Evolutionary conservation across 1,140 invertebrate genomes (phyloP), one percentile per base, ranked within the genome.

Genomic region (Hormaphis cornu): DNA sequence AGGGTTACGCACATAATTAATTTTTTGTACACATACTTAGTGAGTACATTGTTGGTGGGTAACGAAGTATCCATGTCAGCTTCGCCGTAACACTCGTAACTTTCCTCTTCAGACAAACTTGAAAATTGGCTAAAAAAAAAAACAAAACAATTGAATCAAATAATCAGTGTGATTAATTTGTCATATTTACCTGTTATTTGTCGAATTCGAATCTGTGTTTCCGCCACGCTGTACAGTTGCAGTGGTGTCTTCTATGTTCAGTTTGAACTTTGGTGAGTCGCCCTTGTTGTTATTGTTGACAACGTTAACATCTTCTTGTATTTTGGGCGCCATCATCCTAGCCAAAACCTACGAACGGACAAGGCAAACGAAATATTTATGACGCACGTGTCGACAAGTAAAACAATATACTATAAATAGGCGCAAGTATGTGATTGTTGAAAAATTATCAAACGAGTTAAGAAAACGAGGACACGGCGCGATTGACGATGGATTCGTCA

Each of bases 1-100:
- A n/a, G n/a, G n/a, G n/a, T n/a, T n/a, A n/a, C n/a, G n/a, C n/a
- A n/a, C n/a, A n/a, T n/a, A n/a, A n/a, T n/a, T n/a, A n/a, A n/a
- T n/a, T n/a, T n/a, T n/a, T n/a, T n/a, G n/a, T 24, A 56, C 30
- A 70, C 69, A 22, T 24, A 70, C 50, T 56, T 70, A 33, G 28
- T 37, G 16, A 35, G 33, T 20, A 52, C 53, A 28, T 53, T 53
- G 14, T 46, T 52, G 6, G 30, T 9, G 9, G 72, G 71, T 2
- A 70, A 70, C 12, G 71, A 72, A 42, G 74, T 74, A 37, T 76
- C 75, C 71, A 74, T 74, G 26, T 76, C 81, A 50, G 80, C 83
- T 75, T 84, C 84, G 3, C 83, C 84, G 72, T 83, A 84, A 73
- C 85, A 85, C 75, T 86, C 85, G 75, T 82, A 86, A 74, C 83